These are phyloP conservation scores for Anguilla megastoma DNA, from an alignment of 2,797 vertebrate species.

Conservation along the genomic window DNA sequence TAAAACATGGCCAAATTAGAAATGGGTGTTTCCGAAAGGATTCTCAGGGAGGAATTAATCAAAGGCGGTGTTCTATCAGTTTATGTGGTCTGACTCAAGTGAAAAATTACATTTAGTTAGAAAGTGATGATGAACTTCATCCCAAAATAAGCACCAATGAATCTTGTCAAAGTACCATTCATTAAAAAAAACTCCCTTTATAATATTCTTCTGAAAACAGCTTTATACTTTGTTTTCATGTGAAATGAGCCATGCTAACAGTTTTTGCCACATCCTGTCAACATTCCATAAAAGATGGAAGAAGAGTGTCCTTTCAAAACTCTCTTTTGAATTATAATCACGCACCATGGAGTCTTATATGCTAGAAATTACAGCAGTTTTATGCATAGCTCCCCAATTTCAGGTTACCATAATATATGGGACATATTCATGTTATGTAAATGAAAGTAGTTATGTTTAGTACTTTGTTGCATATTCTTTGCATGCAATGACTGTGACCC, in stretches of 20 bases:
- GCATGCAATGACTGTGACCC: not conserved
- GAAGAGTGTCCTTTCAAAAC: not conserved
- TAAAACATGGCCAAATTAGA: not conserved
- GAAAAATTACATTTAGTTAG: not conserved
- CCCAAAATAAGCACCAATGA: not conserved
- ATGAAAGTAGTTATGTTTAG: no score
- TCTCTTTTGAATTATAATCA: not conserved
- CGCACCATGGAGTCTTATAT: not conserved
- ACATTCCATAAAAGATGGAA: not conserved
- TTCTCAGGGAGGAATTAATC: not conserved
- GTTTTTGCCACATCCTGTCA: not conserved
- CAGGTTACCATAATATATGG: no score
- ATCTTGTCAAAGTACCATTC: not conserved
- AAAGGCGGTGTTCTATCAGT: not conserved
- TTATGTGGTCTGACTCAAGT: not conserved
- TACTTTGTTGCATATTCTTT: no score
- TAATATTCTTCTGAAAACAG: not conserved
- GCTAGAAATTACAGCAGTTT: no score
- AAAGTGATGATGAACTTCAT: not conserved
- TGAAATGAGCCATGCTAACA: not conserved
- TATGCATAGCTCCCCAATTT: no score
- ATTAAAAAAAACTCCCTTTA: not conserved
- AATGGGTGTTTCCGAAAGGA: not conserved
- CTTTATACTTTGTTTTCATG: not conserved
- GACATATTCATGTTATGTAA: no score